Evolutionary conservation across 1,140 invertebrate species (phyloP).

Genomic region (Drosophila arawakana): DNA sequence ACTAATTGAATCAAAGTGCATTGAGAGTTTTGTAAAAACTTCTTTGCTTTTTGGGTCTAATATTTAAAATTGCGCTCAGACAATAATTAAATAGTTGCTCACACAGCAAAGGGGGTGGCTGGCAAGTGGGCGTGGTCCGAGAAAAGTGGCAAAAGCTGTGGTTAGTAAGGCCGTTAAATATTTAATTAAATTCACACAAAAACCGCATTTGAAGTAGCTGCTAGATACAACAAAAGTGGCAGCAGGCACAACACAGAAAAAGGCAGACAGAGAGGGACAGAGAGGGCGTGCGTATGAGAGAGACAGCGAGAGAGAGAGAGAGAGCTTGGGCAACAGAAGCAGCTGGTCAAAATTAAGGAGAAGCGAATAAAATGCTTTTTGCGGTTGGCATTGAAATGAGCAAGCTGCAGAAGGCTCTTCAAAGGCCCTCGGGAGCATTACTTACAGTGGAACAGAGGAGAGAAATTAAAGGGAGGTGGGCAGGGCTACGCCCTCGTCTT

Average conservation of each 20-base stretch:
- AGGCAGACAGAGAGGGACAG: not conserved
- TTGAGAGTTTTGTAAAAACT: not conserved
- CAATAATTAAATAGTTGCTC: constrained; percentile 19
- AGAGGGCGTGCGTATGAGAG: not conserved
- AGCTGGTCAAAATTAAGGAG: constrained; percentile 46
- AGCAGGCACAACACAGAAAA: not conserved
- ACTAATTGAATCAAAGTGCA: not conserved
- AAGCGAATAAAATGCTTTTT: constrained; percentile 73
- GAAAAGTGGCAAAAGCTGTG: not conserved
- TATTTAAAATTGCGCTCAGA: constrained; percentile 9
- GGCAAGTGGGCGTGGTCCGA: constrained; percentile 13
- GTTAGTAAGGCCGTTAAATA: constrained; percentile 61
- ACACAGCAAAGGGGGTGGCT: not conserved
- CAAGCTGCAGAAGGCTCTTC: constrained; percentile 40
- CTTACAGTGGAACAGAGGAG: not conserved
- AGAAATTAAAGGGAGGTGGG: not conserved
- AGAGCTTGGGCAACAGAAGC: not conserved
- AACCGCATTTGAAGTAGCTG: constrained; percentile 57
- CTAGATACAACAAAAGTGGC: constrained; percentile 21
- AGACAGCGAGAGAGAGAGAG: no score
- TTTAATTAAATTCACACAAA: constrained; percentile 77
- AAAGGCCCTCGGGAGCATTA: not conserved
- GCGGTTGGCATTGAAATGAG: constrained; percentile 77
- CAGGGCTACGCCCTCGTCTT: constrained; percentile 12
- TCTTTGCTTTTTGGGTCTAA: not conserved